These are phyloP conservation scores for Thaumatotibia leucotreta DNA, from an alignment of 1,140 invertebrate species.

Conservation along the genomic window DNA sequence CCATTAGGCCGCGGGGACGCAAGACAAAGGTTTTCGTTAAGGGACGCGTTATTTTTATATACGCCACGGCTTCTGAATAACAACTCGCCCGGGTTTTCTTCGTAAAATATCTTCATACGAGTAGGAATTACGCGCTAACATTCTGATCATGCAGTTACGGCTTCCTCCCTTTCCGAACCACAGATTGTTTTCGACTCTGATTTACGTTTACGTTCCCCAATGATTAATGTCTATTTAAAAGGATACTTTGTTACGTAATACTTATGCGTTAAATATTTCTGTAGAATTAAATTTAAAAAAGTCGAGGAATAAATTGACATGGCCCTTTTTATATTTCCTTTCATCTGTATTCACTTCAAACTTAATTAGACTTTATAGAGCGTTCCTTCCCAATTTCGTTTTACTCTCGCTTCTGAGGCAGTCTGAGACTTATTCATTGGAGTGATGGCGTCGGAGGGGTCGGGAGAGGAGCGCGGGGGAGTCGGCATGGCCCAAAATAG, in stretches of 20 bases:
- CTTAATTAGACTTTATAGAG: slow-evolving; percentile 76
- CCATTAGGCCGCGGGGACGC: slow-evolving; percentile 50
- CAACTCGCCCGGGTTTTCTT: slow-evolving; percentile 59
- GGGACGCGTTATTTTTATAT: slow-evolving; percentile 71
- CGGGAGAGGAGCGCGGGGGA: slow-evolving; percentile 30
- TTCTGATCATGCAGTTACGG: slow-evolving; percentile 62
- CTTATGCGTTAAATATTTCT: neutral
- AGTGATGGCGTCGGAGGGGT: slow-evolving; percentile 43
- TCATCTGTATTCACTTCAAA: slow-evolving; percentile 71
- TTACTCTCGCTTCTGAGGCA: slow-evolving; percentile 65
- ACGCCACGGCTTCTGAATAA: slow-evolving; percentile 65
- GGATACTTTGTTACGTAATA: slow-evolving; percentile 30
- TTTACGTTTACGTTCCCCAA: slow-evolving; percentile 48
- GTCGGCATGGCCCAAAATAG: slow-evolving; percentile 65
- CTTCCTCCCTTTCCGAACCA: slow-evolving; percentile 55
- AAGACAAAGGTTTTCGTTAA: slow-evolving; percentile 62
- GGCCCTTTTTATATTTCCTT: slow-evolving; percentile 65
- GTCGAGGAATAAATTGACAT: slow-evolving; percentile 43
- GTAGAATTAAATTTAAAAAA: neutral
- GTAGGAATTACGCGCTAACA: slow-evolving; percentile 60
- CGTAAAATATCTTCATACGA: slow-evolving; percentile 73
- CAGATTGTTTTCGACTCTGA: slow-evolving; percentile 53
- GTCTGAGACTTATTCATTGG: slow-evolving; percentile 70
- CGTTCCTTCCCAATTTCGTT: slow-evolving; percentile 73
- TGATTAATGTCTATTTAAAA: slow-evolving; percentile 65